Evolutionary conservation across 1,140 invertebrate species (phyloP), one percentile per base, ranked within the genome.

Genomic region (Campoletis sonorensis): DNA sequence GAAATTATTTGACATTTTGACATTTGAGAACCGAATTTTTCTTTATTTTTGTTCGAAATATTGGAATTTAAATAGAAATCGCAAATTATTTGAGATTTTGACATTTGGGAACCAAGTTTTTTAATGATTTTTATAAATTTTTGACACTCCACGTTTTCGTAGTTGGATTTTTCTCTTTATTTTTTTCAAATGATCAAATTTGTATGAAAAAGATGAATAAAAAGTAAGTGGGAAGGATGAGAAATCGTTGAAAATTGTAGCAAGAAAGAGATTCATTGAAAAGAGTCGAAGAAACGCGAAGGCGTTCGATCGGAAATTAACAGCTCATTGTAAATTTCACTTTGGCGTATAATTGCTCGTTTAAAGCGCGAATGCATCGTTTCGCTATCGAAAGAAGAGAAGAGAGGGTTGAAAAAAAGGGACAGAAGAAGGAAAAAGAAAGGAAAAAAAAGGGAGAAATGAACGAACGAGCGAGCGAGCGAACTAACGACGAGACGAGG

Each of bases 301-400:
- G 11, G 8, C 8, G 18, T 79, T 71, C 54, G 49, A 30, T 37
- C 26, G 61, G 33, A 40, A 54, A 68, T 77, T 67, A 27, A 5
- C 26, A 8, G 21, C 27, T 33, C 26, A 18, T 70, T 70, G 61
- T 27, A 68, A 75, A 37, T 75, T 68, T 45, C 27, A 75, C 49
- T 79, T 81, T 58, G 7, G 23, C 54, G 21, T 21, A 77, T 64
- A 79, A 37, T 80, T 81, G 79, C 40, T 75, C 70, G 27, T 76
- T 64, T 67, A 79, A n/a, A n/a, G 23, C 71, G 61, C 23, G 61
- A 64, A 64, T 64, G 26, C 61, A 64, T 64, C 61, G 23, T 64
- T 64, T 27, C n/a, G 23, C 61, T 23, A 11, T 27, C 61, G 61
- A 64, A 23, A 11, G 21, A 27, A 64, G 1, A 26, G 18, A 13